Percentiles rank a stretch among this genome's conserved stretches.
Conservation (phyloP, 2,888 invertebrate genomes). For the Stenichneumon culpator region DNA sequence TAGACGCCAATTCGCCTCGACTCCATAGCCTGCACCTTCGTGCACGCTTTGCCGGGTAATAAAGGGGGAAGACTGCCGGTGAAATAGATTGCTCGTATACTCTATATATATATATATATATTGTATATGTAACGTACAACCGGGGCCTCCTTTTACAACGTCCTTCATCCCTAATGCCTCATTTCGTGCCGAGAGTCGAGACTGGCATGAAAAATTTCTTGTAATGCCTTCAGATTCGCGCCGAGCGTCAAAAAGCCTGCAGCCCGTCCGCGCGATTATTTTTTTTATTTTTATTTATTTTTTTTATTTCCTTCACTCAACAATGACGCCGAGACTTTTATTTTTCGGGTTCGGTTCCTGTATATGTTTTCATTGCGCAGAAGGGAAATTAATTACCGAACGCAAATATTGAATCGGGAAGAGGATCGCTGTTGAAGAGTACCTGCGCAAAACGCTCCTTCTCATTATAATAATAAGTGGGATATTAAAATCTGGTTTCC, state of each 20-base stretch:
- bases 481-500: constrained; percentile 29
- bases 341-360: neutral
- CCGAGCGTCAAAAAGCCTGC: constrained; percentile 42
- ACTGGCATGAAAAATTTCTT: constrained; percentile 62
- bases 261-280: constrained; percentile 62
- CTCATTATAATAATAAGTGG: constrained; percentile 11
- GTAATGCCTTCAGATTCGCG: constrained; percentile 58
- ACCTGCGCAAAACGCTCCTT: constrained; percentile 5
- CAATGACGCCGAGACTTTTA: neutral
- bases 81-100: constrained; percentile 67
- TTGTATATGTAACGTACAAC: constrained; percentile 6
- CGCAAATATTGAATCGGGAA: constrained; percentile 6
- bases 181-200: constrained; percentile 57
- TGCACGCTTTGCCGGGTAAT: constrained; percentile 64
- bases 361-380: constrained; percentile 3
- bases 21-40: constrained; percentile 60
- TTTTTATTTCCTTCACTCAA: constrained; percentile 6
- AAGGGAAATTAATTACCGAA: neutral
- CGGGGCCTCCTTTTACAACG: constrained; percentile 51
- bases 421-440: neutral
- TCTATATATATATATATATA: neutral
- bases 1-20: constrained; percentile 61
- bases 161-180: constrained; percentile 66
- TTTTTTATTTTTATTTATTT: constrained; percentile 18
- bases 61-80: constrained; percentile 57